Evolutionary conservation across 1,140 invertebrate species (phyloP).

Genomic region (Mya arenaria): DNA sequence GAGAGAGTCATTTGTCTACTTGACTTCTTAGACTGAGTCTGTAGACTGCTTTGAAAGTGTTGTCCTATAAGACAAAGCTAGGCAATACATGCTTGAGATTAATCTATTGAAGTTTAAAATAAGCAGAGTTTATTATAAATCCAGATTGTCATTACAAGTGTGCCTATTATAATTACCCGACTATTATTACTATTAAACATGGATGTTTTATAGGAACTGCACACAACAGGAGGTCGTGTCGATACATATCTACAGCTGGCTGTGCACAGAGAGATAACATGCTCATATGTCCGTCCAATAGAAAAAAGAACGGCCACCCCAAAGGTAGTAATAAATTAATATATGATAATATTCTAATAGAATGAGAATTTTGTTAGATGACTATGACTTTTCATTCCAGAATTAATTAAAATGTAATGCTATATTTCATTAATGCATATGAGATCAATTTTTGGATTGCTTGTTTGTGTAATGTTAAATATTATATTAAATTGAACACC

Average conservation of each 20-base stretch:
- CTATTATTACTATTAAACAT: background rate
- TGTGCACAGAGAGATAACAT: slow-evolving; percentile 66
- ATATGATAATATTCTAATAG: background rate
- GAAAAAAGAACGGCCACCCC: slow-evolving; percentile 34
- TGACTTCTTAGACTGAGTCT: too few relatives aligned
- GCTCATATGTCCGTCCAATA: slow-evolving; percentile 53
- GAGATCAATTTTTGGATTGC: background rate
- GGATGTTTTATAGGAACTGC: slow-evolving; percentile 43
- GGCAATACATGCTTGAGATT: too few relatives aligned
- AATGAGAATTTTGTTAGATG: background rate
- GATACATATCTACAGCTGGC: slow-evolving; percentile 56
- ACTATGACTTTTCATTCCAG: background rate
- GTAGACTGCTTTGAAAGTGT: too few relatives aligned
- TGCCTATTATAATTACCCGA: background rate
- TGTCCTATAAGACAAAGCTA: too few relatives aligned
- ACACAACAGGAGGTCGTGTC: background rate
- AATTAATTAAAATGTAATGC: background rate
- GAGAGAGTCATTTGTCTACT: too few relatives aligned
- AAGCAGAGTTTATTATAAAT: too few relatives aligned
- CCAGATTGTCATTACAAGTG: background rate
- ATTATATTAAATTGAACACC: background rate
- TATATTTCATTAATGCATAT: background rate
- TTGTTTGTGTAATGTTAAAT: background rate
- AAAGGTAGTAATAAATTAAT: slow-evolving; percentile 17
- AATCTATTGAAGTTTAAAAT: too few relatives aligned